Percentiles rank a stretch among this genome's conserved stretches.
phyloP scores from a whole-genome alignment of 1,140 invertebrate genomes.

The Polyergus mexicanus region DNA sequence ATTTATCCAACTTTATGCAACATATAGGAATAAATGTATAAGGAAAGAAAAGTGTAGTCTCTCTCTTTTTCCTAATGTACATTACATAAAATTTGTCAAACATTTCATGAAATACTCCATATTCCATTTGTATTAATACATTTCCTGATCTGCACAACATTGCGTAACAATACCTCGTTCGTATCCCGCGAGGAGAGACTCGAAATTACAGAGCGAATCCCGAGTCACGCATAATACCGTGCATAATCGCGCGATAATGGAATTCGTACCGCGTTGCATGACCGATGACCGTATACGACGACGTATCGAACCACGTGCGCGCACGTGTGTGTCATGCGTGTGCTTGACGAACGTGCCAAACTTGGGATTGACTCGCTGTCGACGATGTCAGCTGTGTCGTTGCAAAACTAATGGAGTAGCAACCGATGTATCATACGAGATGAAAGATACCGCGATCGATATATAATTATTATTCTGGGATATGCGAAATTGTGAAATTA shows the following conservation, averaged over 20 bases:
- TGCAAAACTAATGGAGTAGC: neutral
- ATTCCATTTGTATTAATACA: conserved; percentile 1
- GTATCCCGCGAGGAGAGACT: neutral
- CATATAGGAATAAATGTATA: neutral
- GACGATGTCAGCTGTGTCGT: conserved; percentile 18
- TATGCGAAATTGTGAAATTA: neutral
- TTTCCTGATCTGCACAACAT: conserved; percentile 22
- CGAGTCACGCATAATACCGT: conserved; percentile 26
- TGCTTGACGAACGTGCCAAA: conserved; percentile 36
- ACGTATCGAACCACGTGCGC: conserved; percentile 21
- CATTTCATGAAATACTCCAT: neutral
- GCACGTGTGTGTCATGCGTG: conserved; percentile 19
- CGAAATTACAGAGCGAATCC: conserved; percentile 33
- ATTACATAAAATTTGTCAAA: neutral
- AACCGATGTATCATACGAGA: neutral
- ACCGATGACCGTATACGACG: conserved; percentile 29
- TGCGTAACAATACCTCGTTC: neutral
- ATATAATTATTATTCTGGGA: conserved; percentile 25
- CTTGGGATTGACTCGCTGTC: conserved; percentile 20
- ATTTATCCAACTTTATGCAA: neutral
- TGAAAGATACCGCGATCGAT: conserved; percentile 1
- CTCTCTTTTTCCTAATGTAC: neutral
- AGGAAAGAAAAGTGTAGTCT: no score
- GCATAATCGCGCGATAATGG: conserved; percentile 56
- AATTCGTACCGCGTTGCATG: conserved; percentile 35